These are phyloP conservation scores for Chloroceryle inda DNA, from an alignment of 2,797 vertebrate genomes.

Conservation along the genomic window DNA sequence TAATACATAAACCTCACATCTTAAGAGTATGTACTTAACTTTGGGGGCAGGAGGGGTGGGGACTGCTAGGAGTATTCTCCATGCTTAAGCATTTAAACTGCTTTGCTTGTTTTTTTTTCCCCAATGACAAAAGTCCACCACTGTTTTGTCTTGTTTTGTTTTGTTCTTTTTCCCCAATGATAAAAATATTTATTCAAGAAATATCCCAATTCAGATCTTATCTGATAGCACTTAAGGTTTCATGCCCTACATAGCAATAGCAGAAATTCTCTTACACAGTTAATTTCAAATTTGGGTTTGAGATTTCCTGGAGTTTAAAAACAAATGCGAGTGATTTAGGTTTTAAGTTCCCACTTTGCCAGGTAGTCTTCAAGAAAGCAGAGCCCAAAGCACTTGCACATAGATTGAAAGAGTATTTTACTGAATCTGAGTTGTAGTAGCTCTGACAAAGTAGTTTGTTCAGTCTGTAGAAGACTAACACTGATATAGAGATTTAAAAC, in stretches of 20 bases:
- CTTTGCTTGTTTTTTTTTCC: not conserved
- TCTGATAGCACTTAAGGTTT: not conserved
- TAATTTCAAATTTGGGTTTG: not conserved
- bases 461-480: not conserved
- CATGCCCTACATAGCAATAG: not conserved
- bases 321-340: not conserved
- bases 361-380: not conserved
- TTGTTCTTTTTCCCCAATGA: not conserved
- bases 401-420: not conserved
- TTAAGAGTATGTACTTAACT: not conserved
- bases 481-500: not conserved
- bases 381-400: not conserved
- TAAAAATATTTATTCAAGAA: not conserved
- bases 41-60: rapidly evolving
- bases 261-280: not conserved
- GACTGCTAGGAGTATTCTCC: not conserved
- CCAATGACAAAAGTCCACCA: not conserved
- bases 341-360: not conserved
- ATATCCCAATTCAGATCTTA: not conserved
- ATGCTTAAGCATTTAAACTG: not conserved
- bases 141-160: not conserved
- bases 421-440: not conserved
- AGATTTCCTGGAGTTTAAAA: not conserved
- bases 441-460: not conserved
- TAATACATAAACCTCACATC: not conserved